Base-by-base conservation (phyloP, 2,113 vertebrate genomes). In the Aspiorhynchus laticeps region DNA sequence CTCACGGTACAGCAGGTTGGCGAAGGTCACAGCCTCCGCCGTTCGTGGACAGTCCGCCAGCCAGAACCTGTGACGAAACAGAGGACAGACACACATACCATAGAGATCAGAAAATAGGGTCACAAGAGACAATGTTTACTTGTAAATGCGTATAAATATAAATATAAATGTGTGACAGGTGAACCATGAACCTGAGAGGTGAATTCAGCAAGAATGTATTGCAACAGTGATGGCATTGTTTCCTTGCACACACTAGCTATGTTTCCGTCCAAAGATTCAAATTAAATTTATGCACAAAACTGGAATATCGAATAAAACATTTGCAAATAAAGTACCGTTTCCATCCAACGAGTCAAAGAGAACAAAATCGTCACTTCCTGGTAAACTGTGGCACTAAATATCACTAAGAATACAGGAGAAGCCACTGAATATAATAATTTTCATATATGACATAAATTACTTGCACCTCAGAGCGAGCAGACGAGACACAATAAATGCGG, bases 11-110 rank as follows among this genome's bases (percentile, higher is more conserved):
- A 99, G 91, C 93, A 96, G 88, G 0, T 96, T 97, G 92, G 98
- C 96, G 2, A 99, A 99, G 90, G 97, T 96, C 91, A 99, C 97
- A 0, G 96, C 98, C 88, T 99, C 98, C 0, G 98, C 98, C 0
- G 98, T 99, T 76, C 98, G 97, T 0, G 98, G 98, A 89, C 98
- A 99, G 91, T 99, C 98, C 0, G 98, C 97, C 91, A 99, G 94
- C 98, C 98, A 99, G 93, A 99, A 99, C 92, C 98, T 99, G 92
- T 12, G 2, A 56, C 11, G n/a, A 43, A 75, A 14, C 21, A 61
- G 43, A 74, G 26, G 75, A 65, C 36, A 88, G 48, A 73, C 5
- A 1, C 14, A 65, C 28, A 0, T 69, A 61, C 31, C 80, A 31
- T 46, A 17, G 4, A 76, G 31, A 69, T 38, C 38, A 24, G 48